Base-by-base conservation (phyloP, 2,797 vertebrate species). In the Danio choprae region DNA sequence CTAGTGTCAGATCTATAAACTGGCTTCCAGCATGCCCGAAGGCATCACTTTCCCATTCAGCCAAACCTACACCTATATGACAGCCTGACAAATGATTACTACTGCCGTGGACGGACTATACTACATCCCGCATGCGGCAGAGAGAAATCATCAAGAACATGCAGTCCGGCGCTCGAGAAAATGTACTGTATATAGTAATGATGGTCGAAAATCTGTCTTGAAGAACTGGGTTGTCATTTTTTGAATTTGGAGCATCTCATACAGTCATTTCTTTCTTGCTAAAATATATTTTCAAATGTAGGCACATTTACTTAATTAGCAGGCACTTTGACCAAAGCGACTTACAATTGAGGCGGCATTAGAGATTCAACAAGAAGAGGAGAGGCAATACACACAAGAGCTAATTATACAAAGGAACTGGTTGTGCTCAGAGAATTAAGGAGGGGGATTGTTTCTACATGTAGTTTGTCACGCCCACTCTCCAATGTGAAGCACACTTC, bases 11-110 rank as follows among this genome's bases (percentile, higher is more conserved):
- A 81, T 83, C 74, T 70, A n/a, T 78, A 64, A 80, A 71, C 79
- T 51, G 50, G 81, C 81, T 81, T 41, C 36, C 74, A 80, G 84
- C 78, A 55, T 40, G 84, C 84, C 81, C 7, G 78, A 79, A 81
- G 81, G 84, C 84, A 85, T 36, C 38, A 40, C 63, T 81, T 83
- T 74, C 63, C 38, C 29, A 80, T 79, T 60, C 73, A 65, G 64
- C 41, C 62, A 67, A 29, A 43, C 74, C 18, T 72, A 80, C 36
- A 64, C 59, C 56, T 69, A 44, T 69, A 44, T 63, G 81, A 74
- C 71, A 80, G 77, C 56, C 64, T 69, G 64, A 81, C 40, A 76
- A 81, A 76, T 70, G 73, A 81, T 60, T 69, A 70, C 65, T 76
- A 20, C 29, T 29, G 3, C 56, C 20, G 18, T 10, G 56, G 80